These are phyloP conservation scores for Hippocampus abdominalis DNA, from an alignment of 2,113 vertebrate genomes.

Conservation along the genomic window DNA sequence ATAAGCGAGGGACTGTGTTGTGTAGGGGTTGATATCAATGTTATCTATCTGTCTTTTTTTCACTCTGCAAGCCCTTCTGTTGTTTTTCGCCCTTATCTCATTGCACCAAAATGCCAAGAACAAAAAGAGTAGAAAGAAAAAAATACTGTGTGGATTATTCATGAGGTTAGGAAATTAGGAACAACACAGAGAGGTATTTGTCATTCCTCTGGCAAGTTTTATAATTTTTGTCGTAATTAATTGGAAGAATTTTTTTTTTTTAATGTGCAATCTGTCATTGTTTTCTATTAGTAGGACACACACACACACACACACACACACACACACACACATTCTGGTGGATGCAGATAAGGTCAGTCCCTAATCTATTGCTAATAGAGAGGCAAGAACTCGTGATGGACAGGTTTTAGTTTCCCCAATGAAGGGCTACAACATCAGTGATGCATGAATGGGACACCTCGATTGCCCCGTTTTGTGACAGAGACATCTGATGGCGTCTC, in stretches of 20 bases:
- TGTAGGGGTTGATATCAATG: slow-evolving; percentile 93
- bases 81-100: slow-evolving; percentile 92
- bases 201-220: slow-evolving; percentile 14
- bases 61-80: slow-evolving; percentile 89
- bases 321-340: slow-evolving; percentile 36
- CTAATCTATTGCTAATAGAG: slow-evolving; percentile 64
- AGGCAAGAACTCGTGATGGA: slow-evolving; percentile 42
- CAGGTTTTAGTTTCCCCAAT: slow-evolving; percentile 52
- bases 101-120: slow-evolving; percentile 96
- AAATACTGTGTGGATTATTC: slow-evolving; percentile 81
- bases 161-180: slow-evolving; percentile 77
- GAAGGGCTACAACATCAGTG: slow-evolving; percentile 21
- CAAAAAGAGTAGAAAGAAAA: slow-evolving; percentile 81
- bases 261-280: not conserved
- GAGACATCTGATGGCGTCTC: slow-evolving; percentile 24
- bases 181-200: slow-evolving; percentile 50
- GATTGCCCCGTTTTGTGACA: slow-evolving; percentile 26
- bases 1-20: slow-evolving; percentile 89
- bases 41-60: slow-evolving; percentile 94
- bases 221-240: slow-evolving; percentile 46
- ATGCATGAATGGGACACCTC: not conserved
- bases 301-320: not conserved
- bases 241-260: slow-evolving; percentile 35
- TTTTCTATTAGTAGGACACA: slow-evolving; percentile 13
- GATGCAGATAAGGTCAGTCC: slow-evolving; percentile 66